Base-by-base conservation (phyloP, 1,140 invertebrate genomes). In the Oryctes rhinoceros region DNA sequence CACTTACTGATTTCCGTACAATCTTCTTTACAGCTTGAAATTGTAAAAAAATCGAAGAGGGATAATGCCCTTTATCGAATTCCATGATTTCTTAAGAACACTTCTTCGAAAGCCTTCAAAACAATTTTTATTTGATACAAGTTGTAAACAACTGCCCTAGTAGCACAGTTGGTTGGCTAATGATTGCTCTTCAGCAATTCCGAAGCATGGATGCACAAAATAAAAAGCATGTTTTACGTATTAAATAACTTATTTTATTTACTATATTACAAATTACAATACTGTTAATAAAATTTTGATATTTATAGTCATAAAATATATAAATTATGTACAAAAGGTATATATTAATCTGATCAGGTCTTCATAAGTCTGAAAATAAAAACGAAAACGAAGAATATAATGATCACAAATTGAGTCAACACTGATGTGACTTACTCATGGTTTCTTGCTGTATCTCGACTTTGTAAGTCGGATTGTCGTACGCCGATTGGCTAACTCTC, bases 401-500 rank as follows among this genome's bases (percentile, higher is more conserved):
- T 71, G 37, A 37, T 10, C 0, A 71, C n/a, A 71, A 3, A 35
- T 71, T 30, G 35, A 1, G 15, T 62, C 9, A 76, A 76, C 35
- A 3, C 11, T 30, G 6, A 44, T 30, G 1, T 37, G 15, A 89
- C 89, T 90, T 91, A 95, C 94, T 94, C 94, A 96, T 95, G 87
- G 94, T 95, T 89, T 96, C 94, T 90, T 96, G 94, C 89, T 96
- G 94, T 88, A 95, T 92, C 89, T 96, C 94, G 89, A 97, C 94
- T 92, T 97, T 97, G 90, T 97, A 97, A 84, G 95, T 96, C 78
- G 96, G 96, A 90, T 97, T 97, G 87, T 97, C 96, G 86, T 97
- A 97, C 65, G 96, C 95, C 9, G 95, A 93, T 76, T 93, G 91
- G 15, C 92, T 93, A 78, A 94, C 93, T 84, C 93, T 91, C 48